These are phyloP conservation scores for Tipula unca DNA, from an alignment of 2,888 invertebrate species.

Conservation along the genomic window DNA sequence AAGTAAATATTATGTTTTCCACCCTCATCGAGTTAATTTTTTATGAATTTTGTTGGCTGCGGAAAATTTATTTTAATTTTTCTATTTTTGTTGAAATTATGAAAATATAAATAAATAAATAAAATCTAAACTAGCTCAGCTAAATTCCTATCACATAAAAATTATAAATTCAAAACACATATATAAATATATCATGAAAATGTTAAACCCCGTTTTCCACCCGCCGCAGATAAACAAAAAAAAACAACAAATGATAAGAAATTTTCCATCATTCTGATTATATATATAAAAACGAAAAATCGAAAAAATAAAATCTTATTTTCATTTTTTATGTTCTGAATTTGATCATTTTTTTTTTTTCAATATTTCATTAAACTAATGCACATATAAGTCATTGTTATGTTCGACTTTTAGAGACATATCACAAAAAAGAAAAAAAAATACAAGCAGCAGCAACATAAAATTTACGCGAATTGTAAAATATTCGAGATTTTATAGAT, in stretches of 20 bases:
- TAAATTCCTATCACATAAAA: background rate
- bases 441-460: background rate
- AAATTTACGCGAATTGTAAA: background rate
- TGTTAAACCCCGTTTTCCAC: background rate
- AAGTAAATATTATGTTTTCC: slow-evolving; percentile 14
- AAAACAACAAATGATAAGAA: background rate
- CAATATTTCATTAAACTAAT: slow-evolving; percentile 14
- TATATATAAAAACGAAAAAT: background rate
- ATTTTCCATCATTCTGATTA: background rate
- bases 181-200: background rate
- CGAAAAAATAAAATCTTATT: background rate
- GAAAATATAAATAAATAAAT: background rate
- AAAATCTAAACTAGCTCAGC: background rate
- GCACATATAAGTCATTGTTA: background rate
- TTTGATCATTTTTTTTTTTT: background rate
- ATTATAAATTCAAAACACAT: background rate
- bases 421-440: background rate
- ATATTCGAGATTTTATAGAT: background rate
- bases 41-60: background rate
- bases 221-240: background rate
- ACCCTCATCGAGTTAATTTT: slow-evolving; percentile 1
- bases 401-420: background rate
- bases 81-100: background rate
- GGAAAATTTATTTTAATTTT: slow-evolving; percentile 3
- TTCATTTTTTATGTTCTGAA: background rate